Base-by-base conservation (phyloP, 2,888 invertebrate species). In the Nebria salina region DNA sequence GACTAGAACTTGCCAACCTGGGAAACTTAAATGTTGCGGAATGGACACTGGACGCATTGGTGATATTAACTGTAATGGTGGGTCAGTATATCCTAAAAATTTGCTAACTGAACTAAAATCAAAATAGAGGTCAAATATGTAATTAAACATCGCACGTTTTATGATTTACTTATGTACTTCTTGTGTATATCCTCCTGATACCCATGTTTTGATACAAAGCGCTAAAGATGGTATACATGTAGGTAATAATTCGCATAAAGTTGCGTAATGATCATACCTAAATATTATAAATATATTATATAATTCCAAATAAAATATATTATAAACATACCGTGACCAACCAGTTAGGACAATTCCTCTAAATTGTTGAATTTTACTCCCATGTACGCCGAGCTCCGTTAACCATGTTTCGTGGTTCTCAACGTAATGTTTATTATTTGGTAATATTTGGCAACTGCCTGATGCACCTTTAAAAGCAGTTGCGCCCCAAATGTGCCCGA, bases 401-500 rank as follows among this genome's bases (percentile, higher is more conserved):
- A 93, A 85, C 95, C 96, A 96, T 1, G 93, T 93, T 83, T 92
- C 91, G 82, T 96, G 95, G 88, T 96, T 96, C 84, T 93, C 93
- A 11, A 94, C 89, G 85, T 96, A 96, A 83, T 94, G 93, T 34
- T 90, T 89, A 76, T 93, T 91, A 11, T 93, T 91, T 0, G 95
- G 94, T 78, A 94, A 86, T 82, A 91, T 86, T 90, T 94, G 93
- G 84, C 92, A 91, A 78, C 94, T 93, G 0, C 96, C 95, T 82
- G 95, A 95, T 0, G 97, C 96, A 0, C 97, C 97, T 89, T 97
- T 97, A 86, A 93, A 97, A 0, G 96, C 96, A 42, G 94, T 94
- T 0, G 94, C 97, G 0, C 92, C 92, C 95, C 96, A 96, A 20
- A 96, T 88, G 73, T 91, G 90, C 0, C 92, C 90, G 86, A 97